Conservation (phyloP, 2,797 vertebrate species). For the Ptychobarbus kaznakovi region DNA sequence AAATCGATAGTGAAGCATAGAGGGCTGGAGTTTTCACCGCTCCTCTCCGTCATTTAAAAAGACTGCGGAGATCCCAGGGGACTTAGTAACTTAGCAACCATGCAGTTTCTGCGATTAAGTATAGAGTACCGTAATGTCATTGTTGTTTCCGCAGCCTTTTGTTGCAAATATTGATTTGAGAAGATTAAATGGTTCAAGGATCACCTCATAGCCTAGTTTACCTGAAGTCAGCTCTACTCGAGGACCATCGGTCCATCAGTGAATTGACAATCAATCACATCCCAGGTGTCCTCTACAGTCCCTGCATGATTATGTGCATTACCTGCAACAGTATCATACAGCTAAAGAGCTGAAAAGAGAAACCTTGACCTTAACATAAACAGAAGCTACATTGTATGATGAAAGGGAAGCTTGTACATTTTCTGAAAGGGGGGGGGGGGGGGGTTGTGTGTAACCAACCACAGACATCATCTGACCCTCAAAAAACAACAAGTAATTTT, state of each 20-base stretch:
- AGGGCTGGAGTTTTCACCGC: slow-evolving; percentile 99
- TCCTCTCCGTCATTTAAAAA: slow-evolving; percentile 99
- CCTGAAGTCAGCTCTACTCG: not conserved
- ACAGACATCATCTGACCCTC: not conserved
- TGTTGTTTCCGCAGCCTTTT: slow-evolving; percentile 85
- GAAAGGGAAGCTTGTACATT: not conserved
- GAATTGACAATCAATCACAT: not conserved
- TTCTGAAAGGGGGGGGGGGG: too few species aligned
- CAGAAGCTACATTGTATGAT: not conserved
- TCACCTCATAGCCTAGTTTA: slow-evolving; percentile 18
- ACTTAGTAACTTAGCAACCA: slow-evolving; percentile 88
- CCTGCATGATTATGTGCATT: not conserved
- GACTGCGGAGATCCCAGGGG: slow-evolving; percentile 88
- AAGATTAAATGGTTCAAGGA: slow-evolving; percentile 37
- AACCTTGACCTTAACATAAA: not conserved
- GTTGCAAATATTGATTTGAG: slow-evolving; percentile 79
- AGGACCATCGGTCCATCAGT: not conserved
- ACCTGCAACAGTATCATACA: not conserved
- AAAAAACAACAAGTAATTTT: not conserved
- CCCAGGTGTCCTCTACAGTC: not conserved
- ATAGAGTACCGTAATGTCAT: slow-evolving; percentile 90
- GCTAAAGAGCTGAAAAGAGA: not conserved
- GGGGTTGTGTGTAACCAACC: not conserved
- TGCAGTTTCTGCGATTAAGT: slow-evolving; percentile 89
- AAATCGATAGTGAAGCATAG: slow-evolving; percentile 99